Evolutionary conservation across 2,113 vertebrate genomes (phyloP), one percentile per base, ranked within the genome.

Genomic region (Gymnorhina tibicen): DNA sequence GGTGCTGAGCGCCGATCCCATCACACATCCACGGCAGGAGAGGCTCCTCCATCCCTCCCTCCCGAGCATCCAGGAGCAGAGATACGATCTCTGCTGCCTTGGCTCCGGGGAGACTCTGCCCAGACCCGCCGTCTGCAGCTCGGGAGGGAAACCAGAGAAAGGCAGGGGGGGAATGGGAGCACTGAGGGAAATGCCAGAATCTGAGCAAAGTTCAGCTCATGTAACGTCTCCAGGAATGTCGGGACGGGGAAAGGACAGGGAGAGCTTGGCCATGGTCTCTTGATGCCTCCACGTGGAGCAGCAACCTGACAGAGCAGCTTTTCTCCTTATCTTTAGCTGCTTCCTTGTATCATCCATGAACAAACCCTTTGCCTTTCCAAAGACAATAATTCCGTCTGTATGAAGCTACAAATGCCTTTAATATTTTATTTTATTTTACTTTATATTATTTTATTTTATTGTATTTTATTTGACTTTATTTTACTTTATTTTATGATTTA

Each of bases 1-100:
- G 39, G 0, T 2, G n/a, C 16, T 33, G 41, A 47, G 46, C 0
- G 1, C 33, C 0, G 2, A n/a, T 64, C 68, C 41, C 32, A 28
- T 44, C 3, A 1, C 59, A 27, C 1, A 9, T 28, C 58, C 18
- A 4, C 0, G 0, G 53, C 81, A 28, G 55, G 33, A 64, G 17
- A 35, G 64, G 49, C 64, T 93, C 20, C 41, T 84, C 52, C 67
- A 26, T 60, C 73, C 73, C 12, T 73, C 17, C 59, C 18, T 59
- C 5, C 62, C 1, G 0, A n/a, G 56, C 70, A 49, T 64, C 52
- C 52, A 13, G 32, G 75, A 75, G 75, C 70, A 32, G 49, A 1
- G 44, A 82, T 58, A 8, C 0, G 41, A 94, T 79, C 76, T 56
- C 26, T 52, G 79, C 39, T 78, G 56, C 68, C 3, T 5, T 28